These are phyloP conservation scores for Drosophila lini DNA, from an alignment of 1,140 invertebrate genomes.

Conservation along the genomic window DNA sequence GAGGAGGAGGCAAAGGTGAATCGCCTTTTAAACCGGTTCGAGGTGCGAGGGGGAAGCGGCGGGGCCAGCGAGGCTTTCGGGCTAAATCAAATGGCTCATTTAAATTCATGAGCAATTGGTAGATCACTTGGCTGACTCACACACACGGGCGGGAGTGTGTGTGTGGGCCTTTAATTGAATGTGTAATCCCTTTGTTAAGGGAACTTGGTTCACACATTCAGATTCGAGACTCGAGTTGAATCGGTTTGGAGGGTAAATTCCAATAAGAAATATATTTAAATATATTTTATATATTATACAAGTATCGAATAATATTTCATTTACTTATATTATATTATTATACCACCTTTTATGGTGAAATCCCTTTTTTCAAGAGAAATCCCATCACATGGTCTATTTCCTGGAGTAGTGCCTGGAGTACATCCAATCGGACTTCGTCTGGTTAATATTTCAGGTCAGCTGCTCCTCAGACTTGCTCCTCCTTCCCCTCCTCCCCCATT, in stretches of 20 bases:
- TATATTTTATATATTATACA: too few relatives aligned
- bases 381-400: not conserved
- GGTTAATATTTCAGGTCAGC: conserved; percentile 54
- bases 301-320: too few relatives aligned
- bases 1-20: conserved; percentile 38
- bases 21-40: conserved; percentile 25
- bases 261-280: too few relatives aligned
- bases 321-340: not conserved
- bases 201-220: not conserved
- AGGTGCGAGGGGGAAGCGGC: not conserved
- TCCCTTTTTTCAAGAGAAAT: not conserved
- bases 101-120: conserved; percentile 50
- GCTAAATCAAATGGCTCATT: conserved; percentile 44
- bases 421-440: conserved; percentile 27
- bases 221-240: not conserved
- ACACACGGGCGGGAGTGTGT: not conserved
- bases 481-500: not conserved
- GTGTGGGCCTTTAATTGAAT: conserved; percentile 20
- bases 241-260: not conserved
- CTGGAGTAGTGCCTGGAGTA: not conserved
- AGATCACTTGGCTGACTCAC: conserved; percentile 30
- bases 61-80: not conserved
- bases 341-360: not conserved
- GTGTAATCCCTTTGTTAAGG: conserved; percentile 7
- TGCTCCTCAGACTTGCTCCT: not conserved